Evolutionary conservation across 2,113 vertebrate genomes (phyloP), one percentile per base, ranked within the genome.

Genomic region (Platichthys stellatus): DNA sequence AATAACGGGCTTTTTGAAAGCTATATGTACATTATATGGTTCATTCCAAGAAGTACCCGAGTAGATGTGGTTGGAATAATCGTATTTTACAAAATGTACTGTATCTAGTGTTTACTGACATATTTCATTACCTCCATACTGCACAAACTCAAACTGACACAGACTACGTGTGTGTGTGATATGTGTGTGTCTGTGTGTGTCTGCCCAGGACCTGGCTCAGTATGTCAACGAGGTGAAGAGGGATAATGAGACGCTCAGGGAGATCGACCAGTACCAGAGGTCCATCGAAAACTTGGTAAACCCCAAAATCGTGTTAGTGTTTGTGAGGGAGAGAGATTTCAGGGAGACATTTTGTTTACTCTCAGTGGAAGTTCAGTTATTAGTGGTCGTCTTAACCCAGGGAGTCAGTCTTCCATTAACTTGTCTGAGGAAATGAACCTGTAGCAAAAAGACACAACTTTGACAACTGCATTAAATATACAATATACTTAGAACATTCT

Each of bases 221-320:
- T 98, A 96, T 79, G 96, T 98, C 88, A 98, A 98, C 73, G 97
- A 98, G 93, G 96, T 98, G 81, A 98, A 98, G 91, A 94, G 97
- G 89, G 97, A 98, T 90, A 98, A 97, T 28, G 97, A 98, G 94
- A 97, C 97, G 0, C 93, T 98, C n/a, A 95, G 96, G 90, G 97
- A 98, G 93, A 97, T 98, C 77, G 94, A 91, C 81, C 96, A 98
- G 80, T 98, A 98, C 92, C 97, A 98, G 91, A 94, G 95, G 24
- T 98, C 96, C 57, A 98, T 98, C 83, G 97, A 98, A 90, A 98
- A 98, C 88, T 74, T 98, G 97, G 97, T 98, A 94, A 87, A 69
- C 43, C 4, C 4, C 18, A 76, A 24, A 59, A 21, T 58, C 3
- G 13, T 74, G 5, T 31, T 31, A 31, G 28, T 31, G 28, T 31